Evolutionary conservation across 2,797 vertebrate genomes (phyloP).

Genomic region (Phalloptychus januarius): DNA sequence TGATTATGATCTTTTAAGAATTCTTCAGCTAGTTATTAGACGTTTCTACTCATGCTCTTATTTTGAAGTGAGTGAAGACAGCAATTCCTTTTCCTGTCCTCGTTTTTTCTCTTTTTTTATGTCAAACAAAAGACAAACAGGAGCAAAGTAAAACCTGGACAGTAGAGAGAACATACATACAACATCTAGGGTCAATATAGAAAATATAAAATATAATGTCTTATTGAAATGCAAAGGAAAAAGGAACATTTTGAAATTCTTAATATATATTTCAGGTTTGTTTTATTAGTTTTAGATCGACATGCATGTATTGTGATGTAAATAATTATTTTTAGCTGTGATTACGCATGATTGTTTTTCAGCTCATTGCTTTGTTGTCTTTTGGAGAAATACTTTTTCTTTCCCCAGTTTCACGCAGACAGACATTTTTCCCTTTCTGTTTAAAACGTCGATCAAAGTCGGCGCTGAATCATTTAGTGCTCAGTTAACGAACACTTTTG

Average conservation of each 20-base stretch:
- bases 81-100: too few relatives aligned
- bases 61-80: too few relatives aligned
- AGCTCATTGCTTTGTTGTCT: background rate
- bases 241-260: background rate
- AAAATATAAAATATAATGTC: background rate
- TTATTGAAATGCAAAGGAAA: too few relatives aligned
- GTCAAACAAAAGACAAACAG: background rate
- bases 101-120: too few relatives aligned
- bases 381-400: background rate
- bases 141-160: background rate
- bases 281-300: background rate
- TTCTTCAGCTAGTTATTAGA: too few relatives aligned
- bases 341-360: background rate
- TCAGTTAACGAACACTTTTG: constrained; percentile 39
- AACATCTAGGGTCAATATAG: too few relatives aligned
- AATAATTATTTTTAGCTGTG: background rate
- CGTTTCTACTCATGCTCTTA: too few relatives aligned
- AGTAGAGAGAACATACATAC: background rate
- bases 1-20: too few relatives aligned
- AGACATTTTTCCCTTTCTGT: constrained; percentile 7
- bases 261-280: background rate
- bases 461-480: constrained; percentile 48
- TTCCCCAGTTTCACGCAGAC: constrained; percentile 8
- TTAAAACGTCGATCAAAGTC: constrained; percentile 26
- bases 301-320: background rate